Conservation (phyloP, 2,113 vertebrate species). For the Sturnira hondurensis region DNA sequence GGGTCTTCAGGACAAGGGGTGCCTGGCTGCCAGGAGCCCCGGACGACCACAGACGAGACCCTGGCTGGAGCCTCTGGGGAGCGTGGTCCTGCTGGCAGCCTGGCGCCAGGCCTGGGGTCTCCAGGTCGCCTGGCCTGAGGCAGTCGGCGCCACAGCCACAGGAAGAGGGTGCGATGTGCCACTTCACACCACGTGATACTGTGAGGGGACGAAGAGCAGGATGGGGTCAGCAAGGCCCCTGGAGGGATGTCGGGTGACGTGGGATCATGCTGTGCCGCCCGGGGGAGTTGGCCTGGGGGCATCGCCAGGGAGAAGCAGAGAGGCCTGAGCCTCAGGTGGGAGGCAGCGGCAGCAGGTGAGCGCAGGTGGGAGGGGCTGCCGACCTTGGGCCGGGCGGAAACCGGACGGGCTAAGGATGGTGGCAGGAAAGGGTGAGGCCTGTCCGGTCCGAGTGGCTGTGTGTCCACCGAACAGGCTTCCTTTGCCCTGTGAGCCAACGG, state of each 20-base stretch:
- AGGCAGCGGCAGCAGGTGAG: too few relatives aligned
- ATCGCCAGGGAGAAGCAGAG: not conserved
- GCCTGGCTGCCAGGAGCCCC: not conserved
- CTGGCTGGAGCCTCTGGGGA: rapidly evolving
- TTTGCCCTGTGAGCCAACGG: rapidly evolving
- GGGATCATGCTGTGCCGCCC: not conserved
- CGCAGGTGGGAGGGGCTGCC: not conserved
- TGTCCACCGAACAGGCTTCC: too few relatives aligned
- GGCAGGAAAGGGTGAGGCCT: rapidly evolving
- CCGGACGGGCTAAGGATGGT: not conserved
- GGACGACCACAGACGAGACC: not conserved
- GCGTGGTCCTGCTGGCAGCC: rapidly evolving
- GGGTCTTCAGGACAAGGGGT: rapidly evolving
- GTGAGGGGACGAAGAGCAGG: not conserved
- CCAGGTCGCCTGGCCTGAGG: rapidly evolving
- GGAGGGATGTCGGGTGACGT: rapidly evolving
- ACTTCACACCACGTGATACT: rapidly evolving
- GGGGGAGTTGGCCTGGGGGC: not conserved
- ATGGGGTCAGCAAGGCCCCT: rapidly evolving
- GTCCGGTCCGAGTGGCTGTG: too few relatives aligned
- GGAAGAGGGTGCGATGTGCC: rapidly evolving
- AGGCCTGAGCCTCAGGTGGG: too few relatives aligned
- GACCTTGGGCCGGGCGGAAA: not conserved
- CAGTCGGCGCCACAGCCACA: rapidly evolving
- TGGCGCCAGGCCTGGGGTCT: rapidly evolving